Percentiles rank a stretch among this genome's conserved stretches.
phyloP scores from a whole-genome alignment of 2,797 vertebrate species.

The Dermochelys coriacea region DNA sequence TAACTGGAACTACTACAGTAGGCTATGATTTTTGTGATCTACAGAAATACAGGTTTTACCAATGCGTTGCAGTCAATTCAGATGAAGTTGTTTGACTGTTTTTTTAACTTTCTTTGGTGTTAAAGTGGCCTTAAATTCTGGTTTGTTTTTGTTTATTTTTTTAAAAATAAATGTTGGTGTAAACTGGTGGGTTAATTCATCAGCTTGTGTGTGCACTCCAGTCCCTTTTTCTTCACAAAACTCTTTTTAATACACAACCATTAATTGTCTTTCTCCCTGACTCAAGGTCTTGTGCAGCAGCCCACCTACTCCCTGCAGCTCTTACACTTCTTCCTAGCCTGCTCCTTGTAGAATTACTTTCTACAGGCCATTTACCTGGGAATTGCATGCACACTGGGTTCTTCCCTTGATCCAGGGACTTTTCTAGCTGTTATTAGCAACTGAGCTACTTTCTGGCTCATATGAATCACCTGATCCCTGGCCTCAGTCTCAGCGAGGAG shows the following conservation, averaged over 20 bases:
- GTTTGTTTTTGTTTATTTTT: neutral
- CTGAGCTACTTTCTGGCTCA: constrained; percentile 4
- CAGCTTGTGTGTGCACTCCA: rapidly evolving
- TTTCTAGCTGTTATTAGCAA: neutral
- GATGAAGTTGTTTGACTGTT: neutral
- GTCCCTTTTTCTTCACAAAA: neutral
- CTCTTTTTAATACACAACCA: neutral
- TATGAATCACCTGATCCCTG: neutral
- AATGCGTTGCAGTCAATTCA: neutral
- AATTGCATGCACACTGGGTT: constrained; percentile 10
- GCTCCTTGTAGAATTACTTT: constrained; percentile 15
- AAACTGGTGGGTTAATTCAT: rapidly evolving
- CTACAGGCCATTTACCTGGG: neutral
- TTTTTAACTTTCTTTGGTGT: neutral
- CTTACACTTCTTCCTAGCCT: constrained; percentile 28
- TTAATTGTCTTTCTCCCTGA: neutral
- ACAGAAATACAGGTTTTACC: neutral
- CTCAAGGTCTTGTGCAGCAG: neutral
- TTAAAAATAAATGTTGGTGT: neutral
- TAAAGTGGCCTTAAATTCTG: neutral
- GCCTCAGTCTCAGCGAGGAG: neutral
- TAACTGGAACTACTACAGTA: rapidly evolving
- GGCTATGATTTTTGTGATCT: rapidly evolving
- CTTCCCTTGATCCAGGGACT: neutral
- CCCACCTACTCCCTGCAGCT: constrained; percentile 11